phyloP scores from a whole-genome alignment of 53 echinoderm and acorn worm species.

The Hippasteria phrygiana region DNA sequence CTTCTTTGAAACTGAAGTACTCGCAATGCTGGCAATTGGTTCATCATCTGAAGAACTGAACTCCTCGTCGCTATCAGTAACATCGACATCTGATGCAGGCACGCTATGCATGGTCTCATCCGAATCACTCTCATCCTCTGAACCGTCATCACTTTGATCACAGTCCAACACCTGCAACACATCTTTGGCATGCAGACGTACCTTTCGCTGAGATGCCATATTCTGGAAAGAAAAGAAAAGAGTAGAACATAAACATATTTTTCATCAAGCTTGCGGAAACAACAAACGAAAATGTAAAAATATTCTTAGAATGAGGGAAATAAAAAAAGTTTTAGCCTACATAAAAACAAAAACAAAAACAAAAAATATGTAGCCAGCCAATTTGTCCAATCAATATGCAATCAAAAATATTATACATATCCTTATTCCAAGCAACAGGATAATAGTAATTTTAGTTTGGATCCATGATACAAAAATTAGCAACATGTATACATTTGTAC shows the following conservation, averaged over 20 bases:
- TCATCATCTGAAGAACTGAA: slow-evolving; percentile 1
- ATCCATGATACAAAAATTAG: too few relatives aligned
- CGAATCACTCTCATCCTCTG: slow-evolving; percentile 32
- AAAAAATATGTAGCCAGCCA: not conserved
- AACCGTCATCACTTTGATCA: slow-evolving; percentile 28
- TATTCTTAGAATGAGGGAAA: not conserved
- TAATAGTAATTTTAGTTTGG: not conserved
- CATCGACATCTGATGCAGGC: slow-evolving; percentile 28
- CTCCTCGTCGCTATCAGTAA: slow-evolving; percentile 19
- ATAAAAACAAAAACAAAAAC: not conserved
- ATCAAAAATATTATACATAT: slow-evolving; percentile 8
- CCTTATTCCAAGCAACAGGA: not conserved
- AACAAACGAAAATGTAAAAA: not conserved
- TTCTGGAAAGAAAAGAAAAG: not conserved
- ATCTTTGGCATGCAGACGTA: slow-evolving; percentile 17
- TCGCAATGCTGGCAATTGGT: slow-evolving; percentile 12
- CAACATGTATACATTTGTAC: too few relatives aligned
- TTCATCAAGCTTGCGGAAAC: slow-evolving; percentile 7
- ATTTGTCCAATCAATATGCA: not conserved
- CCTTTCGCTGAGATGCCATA: not conserved
- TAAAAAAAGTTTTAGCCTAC: not conserved
- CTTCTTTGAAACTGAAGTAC: slow-evolving; percentile 35
- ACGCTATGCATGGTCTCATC: slow-evolving; percentile 13
- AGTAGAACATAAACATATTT: not conserved
- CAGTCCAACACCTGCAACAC: slow-evolving; percentile 33